phyloP scores from a whole-genome alignment of 2,888 invertebrate genomes.

The Coelinius sp. region DNA sequence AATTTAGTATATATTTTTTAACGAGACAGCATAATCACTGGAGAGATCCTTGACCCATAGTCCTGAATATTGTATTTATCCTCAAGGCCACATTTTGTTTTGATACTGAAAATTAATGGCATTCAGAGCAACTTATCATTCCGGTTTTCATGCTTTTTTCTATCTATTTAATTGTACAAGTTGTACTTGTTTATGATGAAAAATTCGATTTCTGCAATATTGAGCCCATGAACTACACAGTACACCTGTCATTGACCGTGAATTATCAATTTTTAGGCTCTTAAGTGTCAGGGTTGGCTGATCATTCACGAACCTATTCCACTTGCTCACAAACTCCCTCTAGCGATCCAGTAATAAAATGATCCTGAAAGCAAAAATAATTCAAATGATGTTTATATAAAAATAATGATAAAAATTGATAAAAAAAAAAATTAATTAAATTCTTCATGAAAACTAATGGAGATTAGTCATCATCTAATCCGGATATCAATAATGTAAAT shows the following conservation, averaged over 20 bases:
- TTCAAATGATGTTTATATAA: too few species aligned
- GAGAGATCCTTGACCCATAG: slow-evolving; percentile 28
- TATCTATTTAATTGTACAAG: background rate
- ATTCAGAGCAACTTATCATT: slow-evolving; percentile 2
- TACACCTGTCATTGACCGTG: slow-evolving; percentile 24
- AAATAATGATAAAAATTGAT: background rate
- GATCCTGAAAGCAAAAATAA: too few species aligned
- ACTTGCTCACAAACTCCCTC: background rate
- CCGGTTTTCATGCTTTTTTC: slow-evolving; percentile 8
- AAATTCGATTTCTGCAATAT: too few species aligned
- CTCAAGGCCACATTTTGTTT: background rate
- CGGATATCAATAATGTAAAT: background rate
- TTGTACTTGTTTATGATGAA: background rate
- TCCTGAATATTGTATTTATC: background rate
- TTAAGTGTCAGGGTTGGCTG: background rate
- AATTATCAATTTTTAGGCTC: slow-evolving; percentile 19
- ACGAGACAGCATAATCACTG: background rate
- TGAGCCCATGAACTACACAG: slow-evolving; percentile 20
- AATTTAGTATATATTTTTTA: background rate
- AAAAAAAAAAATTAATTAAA: background rate
- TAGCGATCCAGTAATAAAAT: background rate
- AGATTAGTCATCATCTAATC: background rate
- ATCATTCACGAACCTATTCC: background rate
- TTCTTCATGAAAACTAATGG: background rate
- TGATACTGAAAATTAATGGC: background rate